Base-by-base conservation (phyloP, 2,797 vertebrate species). In the Scarus forsteni region DNA sequence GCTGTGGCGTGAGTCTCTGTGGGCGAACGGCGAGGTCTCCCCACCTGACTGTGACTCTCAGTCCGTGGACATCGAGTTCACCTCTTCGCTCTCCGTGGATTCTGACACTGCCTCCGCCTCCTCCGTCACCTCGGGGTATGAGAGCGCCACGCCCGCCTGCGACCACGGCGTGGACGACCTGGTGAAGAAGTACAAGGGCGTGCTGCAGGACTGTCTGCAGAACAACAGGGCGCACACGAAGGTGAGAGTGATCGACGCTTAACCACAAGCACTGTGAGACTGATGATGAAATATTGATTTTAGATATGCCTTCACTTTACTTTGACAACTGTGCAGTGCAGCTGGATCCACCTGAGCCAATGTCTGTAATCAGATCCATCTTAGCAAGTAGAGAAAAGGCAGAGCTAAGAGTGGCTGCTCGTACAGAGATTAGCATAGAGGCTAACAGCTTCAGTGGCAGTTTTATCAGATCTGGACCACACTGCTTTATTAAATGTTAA, bases 51-150 rank as follows among this genome's bases (percentile, higher is more conserved):
- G 51, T 4, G 94, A 95, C 61, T 73, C 35, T 0, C 49, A 45
- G 3, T 91, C 91, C 15, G 64, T 93, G 48, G 94, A 95, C 34
- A 73, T 75, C 7, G 94, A 96, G 43, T 58, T 89, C 68, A 85
- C 88, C 0, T 93, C 93, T 71, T 94, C 91, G 0, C 80, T 88
- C 81, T 96, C 94, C 7, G 90, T 93, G 19, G 95, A 97, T 84
- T 95, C 81, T 0, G 96, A 95, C 75, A 85, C 91, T 0, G 91
- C 94, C 76, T 93, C 90, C 2, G 92, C 89, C 38, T 95, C 95
- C 44, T 95, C 94, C 3, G 87, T 94, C 85, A 96, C 91, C 53
- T 97, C 95, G 0, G 96, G 96, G 65, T 96, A 96, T 2, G 94
- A 95, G 77, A 96, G 95, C 11, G 77, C 91, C 42, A 92, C 92